A percentile compares a stretch with the other conserved stretches of the same genome.
Evolutionary conservation across 2,113 vertebrate species (phyloP).

Genomic region (Bombycilla garrulus): DNA sequence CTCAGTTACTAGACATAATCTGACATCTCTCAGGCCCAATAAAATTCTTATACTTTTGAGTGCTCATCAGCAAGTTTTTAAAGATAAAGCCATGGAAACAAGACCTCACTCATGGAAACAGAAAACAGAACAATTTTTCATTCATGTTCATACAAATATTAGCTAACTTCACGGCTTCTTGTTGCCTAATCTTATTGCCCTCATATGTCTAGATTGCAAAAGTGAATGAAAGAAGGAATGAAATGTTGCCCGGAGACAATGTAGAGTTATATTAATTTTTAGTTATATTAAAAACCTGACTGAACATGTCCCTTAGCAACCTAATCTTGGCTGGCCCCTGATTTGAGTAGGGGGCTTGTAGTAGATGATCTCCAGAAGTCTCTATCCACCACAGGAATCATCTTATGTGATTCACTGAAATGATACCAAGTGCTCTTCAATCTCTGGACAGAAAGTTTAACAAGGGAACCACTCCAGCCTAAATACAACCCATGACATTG

Average conservation of each 20-base stretch:
- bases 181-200: neutral
- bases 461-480: neutral
- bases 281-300: neutral
- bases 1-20: neutral
- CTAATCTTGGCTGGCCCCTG: neutral
- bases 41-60: neutral
- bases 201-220: neutral
- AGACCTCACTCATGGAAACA: neutral
- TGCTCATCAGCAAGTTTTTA: neutral
- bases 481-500: neutral
- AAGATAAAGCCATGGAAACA: neutral
- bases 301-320: neutral
- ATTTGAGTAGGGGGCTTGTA: neutral
- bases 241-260: neutral
- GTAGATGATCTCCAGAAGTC: neutral
- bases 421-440: neutral
- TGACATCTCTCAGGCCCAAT: neutral
- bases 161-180: neutral
- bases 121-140: neutral
- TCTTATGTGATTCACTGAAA: neutral
- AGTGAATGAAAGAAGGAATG: neutral
- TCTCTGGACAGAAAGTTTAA: neutral
- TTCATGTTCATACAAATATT: neutral
- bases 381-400: neutral
- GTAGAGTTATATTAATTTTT: neutral